Percentiles rank a stretch among this genome's conserved stretches.
Evolutionary conservation across 2,113 vertebrate species (phyloP).

Genomic region (Calyptomena viridis): DNA sequence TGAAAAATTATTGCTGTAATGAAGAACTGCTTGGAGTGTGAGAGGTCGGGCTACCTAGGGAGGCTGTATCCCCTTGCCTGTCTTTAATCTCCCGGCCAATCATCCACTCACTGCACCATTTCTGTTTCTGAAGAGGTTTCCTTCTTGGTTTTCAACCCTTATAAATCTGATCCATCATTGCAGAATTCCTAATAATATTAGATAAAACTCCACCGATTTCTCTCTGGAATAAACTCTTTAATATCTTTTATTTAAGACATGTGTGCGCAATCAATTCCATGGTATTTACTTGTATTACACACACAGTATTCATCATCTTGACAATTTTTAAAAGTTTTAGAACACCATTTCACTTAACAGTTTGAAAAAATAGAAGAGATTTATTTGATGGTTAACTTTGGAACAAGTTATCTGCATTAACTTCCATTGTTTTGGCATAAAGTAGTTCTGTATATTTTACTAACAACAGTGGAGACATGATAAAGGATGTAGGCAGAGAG

Average conservation of each 20-base stretch:
- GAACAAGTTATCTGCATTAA: conserved; percentile 69
- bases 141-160: conserved; percentile 31
- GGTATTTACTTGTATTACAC: conserved; percentile 65
- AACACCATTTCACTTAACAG: conserved; percentile 59
- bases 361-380: conserved; percentile 12
- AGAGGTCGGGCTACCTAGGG: neutral
- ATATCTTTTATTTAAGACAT: conserved; percentile 60
- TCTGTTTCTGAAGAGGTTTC: conserved; percentile 28
- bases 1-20: neutral
- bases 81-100: neutral
- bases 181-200: conserved; percentile 58
- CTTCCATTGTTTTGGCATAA: conserved; percentile 72
- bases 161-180: conserved; percentile 49
- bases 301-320: conserved; percentile 62
- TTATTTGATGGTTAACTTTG: conserved; percentile 66
- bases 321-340: conserved; percentile 67
- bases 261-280: conserved; percentile 53
- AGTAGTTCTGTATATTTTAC: conserved; percentile 69
- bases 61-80: neutral
- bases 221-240: conserved; percentile 59
- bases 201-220: conserved; percentile 41
- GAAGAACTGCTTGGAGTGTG: neutral
- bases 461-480: conserved; percentile 61
- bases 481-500: conserved; percentile 57
- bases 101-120: neutral